These are phyloP conservation scores for Notothenia rossii DNA, from an alignment of 2,113 vertebrate species.

Conservation along the genomic window DNA sequence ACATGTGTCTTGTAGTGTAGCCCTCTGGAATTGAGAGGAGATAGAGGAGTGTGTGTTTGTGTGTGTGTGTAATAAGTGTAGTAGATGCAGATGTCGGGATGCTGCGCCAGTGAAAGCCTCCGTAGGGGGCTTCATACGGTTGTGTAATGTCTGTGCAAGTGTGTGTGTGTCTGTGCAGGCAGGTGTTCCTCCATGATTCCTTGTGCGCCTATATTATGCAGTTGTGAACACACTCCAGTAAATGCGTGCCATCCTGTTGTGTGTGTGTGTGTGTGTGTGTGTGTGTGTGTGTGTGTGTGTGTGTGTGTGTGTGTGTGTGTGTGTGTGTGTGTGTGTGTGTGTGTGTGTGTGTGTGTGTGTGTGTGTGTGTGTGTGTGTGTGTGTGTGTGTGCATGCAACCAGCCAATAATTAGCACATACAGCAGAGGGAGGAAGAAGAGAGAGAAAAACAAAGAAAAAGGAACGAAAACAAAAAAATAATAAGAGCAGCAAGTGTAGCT, in stretches of 20 bases:
- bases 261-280: no score
- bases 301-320: constrained; percentile 5
- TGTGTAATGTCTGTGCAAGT: constrained; percentile 32
- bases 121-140: constrained; percentile 36
- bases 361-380: neutral
- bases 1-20: constrained; percentile 66
- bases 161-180: constrained; percentile 38
- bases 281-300: neutral
- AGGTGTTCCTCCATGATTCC: constrained; percentile 32
- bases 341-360: neutral
- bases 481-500: constrained; percentile 44
- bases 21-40: constrained; percentile 57
- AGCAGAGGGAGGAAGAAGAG: constrained; percentile 52
- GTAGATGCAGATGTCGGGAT: constrained; percentile 57
- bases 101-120: constrained; percentile 28
- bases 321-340: constrained; percentile 14
- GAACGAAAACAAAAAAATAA: constrained; percentile 46
- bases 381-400: neutral
- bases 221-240: constrained; percentile 2
- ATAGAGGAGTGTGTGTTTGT: constrained; percentile 26
- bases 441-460: constrained; percentile 32
- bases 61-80: constrained; percentile 25
- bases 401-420: constrained; percentile 71
- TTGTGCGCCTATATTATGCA: neutral
- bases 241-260: constrained; percentile 4